Evolutionary conservation across 2,888 invertebrate genomes (phyloP).

Genomic region (Latrodectus elegans): DNA sequence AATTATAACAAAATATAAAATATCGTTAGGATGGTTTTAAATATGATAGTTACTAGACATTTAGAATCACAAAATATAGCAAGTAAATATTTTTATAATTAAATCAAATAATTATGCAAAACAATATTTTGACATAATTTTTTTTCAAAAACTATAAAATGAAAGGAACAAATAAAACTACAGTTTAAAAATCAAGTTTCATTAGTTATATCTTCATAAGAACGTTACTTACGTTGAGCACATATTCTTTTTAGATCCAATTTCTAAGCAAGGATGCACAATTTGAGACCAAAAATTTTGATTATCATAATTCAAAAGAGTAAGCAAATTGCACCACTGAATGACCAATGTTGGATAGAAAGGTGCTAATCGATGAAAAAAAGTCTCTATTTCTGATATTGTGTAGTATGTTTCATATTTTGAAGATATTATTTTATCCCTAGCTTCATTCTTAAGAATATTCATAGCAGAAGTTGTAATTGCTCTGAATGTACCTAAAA

Average conservation of each 20-base stretch:
- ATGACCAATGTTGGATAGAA: slow-evolving; percentile 82
- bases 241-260: slow-evolving; percentile 71
- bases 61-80: too few relatives aligned
- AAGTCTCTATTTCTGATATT: slow-evolving; percentile 78
- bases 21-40: too few relatives aligned
- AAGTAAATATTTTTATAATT: too few relatives aligned
- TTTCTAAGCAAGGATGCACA: slow-evolving; percentile 74
- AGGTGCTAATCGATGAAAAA: slow-evolving; percentile 79
- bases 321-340: slow-evolving; percentile 87
- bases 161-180: too few relatives aligned
- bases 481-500: slow-evolving; percentile 74
- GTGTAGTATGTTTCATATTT: slow-evolving; percentile 72
- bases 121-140: too few relatives aligned
- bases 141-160: too few relatives aligned
- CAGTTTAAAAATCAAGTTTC: too few relatives aligned
- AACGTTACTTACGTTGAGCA: slow-evolving; percentile 74
- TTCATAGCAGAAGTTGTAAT: slow-evolving; percentile 79
- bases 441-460: slow-evolving; percentile 74
- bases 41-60: too few relatives aligned
- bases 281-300: slow-evolving; percentile 83
- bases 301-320: slow-evolving; percentile 83
- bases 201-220: too few relatives aligned
- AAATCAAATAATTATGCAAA: too few relatives aligned
- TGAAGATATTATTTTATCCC: slow-evolving; percentile 3
- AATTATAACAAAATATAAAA: too few relatives aligned